Percentiles rank a stretch among this genome's conserved stretches.
Evolutionary conservation across 2,113 vertebrate genomes (phyloP).

Genomic region (Dermatemys mawii): DNA sequence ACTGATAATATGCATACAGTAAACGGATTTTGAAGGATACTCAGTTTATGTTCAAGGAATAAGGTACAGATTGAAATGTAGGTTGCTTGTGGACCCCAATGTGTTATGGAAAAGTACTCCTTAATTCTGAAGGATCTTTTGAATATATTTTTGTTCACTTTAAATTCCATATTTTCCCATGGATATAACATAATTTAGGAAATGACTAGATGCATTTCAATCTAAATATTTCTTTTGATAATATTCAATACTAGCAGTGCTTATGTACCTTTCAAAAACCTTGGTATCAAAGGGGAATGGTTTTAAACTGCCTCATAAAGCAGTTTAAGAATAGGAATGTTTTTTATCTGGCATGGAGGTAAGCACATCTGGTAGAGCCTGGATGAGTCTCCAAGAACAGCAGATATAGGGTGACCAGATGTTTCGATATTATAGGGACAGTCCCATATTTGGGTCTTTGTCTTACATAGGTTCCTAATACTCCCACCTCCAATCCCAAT

Average conservation of each 20-base stretch:
- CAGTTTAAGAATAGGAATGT: not conserved
- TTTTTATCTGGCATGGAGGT: not conserved
- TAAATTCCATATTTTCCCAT: not conserved
- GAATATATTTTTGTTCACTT: not conserved
- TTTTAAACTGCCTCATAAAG: not conserved
- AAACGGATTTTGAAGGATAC: not conserved
- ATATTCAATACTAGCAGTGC: rapidly evolving
- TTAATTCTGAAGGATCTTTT: not conserved
- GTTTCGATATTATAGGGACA: too few species aligned
- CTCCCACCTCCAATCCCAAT: too few species aligned
- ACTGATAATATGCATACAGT: not conserved
- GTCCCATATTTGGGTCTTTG: too few species aligned
- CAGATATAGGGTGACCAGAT: not conserved
- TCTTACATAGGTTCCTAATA: too few species aligned
- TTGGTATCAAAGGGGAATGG: not conserved
- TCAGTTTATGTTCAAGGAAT: not conserved
- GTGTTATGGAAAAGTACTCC: not conserved
- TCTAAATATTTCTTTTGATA: not conserved
- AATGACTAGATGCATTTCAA: not conserved
- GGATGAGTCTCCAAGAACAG: not conserved
- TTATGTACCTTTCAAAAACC: rapidly evolving
- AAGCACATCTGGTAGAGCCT: not conserved
- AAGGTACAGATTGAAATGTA: not conserved
- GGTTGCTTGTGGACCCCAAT: not conserved
- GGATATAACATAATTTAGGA: not conserved